Evolutionary conservation across 2,888 invertebrate species (phyloP).

Genomic region (Terebella lapidaria): DNA sequence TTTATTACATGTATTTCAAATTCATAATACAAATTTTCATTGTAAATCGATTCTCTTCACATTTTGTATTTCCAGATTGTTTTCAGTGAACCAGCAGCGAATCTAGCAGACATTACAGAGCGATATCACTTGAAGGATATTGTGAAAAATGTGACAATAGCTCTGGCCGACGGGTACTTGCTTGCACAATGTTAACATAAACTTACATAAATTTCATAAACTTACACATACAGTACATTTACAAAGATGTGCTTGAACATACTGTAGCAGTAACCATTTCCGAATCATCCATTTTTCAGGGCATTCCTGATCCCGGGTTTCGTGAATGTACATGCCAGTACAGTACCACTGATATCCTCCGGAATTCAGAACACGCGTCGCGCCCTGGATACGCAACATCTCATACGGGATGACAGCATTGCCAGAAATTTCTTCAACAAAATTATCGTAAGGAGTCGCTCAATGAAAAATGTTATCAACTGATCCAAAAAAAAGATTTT

Average conservation of each 20-base stretch:
- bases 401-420: slow-evolving; percentile 3
- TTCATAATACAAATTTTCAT: too few species aligned
- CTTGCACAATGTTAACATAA: not conserved
- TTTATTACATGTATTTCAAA: too few species aligned
- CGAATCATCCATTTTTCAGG: not conserved
- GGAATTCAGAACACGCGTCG: not conserved
- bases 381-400: not conserved
- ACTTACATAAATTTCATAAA: too few species aligned
- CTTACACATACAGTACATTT: too few species aligned
- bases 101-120: not conserved
- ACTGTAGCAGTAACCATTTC: too few species aligned
- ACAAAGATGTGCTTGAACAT: too few species aligned
- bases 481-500: too few species aligned
- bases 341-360: not conserved
- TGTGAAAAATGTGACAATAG: not conserved
- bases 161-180: slow-evolving; percentile 4
- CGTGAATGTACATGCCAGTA: slow-evolving; percentile 4
- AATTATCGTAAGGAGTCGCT: slow-evolving; percentile 1
- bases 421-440: slow-evolving; percentile 2
- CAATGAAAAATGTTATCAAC: too few species aligned
- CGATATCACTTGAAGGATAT: slow-evolving; percentile 1
- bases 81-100: slow-evolving; percentile 1
- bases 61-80: slow-evolving; percentile 7
- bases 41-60: too few species aligned
- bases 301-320: slow-evolving; percentile 11